Base-by-base conservation (phyloP, 2,113 vertebrate genomes). In the Tricholaema leucomelas region DNA sequence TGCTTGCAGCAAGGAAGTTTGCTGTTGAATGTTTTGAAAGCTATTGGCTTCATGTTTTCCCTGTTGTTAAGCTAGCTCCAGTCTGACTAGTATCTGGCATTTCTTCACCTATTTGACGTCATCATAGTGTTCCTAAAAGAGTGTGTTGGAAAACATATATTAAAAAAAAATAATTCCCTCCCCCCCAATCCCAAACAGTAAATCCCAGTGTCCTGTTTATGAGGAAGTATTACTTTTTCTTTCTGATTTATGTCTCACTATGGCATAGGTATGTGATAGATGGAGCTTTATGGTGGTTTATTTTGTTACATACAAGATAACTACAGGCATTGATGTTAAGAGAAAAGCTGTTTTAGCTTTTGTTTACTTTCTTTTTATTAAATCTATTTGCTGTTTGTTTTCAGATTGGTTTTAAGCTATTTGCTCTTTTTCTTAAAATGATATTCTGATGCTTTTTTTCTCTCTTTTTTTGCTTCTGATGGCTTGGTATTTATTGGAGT, bases 401-500 rank as follows among this genome's bases (percentile, higher is more conserved):
- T 93, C 84, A 60, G 38, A 74, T 89, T 85, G 36, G 52, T 85
- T 93, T 87, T 67, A 71, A 71, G 64, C 52, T 56, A 48, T 88
- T 89, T 58, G 16, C 56, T 78, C 33, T 28, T 93, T 94, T 79
- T 60, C 77, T 73, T 94, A 87, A 96, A 87, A 79, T 40, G 27
- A 7, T 48, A 69, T 64, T 89, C 66, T 52, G 44, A 44, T 66
- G 19, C 55, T 72, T 46, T 46, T 58, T 87, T 88, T 56, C 56
- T 61, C 77, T 78, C 31, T 30, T 56, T 42, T 80, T 59, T n/a
- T 79, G 61, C 35, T 83, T 28, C 66, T 94, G 78, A 75, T 92
- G 59, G 70, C 36, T 81, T 95, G 90, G 52, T 93, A 81, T 87
- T 95, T 95, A 89, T 95, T 93, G 91, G 76, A 92, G 87, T 86